Conservation (phyloP, 2,113 vertebrate species). For the Lethenteron camtschaticum region DNA sequence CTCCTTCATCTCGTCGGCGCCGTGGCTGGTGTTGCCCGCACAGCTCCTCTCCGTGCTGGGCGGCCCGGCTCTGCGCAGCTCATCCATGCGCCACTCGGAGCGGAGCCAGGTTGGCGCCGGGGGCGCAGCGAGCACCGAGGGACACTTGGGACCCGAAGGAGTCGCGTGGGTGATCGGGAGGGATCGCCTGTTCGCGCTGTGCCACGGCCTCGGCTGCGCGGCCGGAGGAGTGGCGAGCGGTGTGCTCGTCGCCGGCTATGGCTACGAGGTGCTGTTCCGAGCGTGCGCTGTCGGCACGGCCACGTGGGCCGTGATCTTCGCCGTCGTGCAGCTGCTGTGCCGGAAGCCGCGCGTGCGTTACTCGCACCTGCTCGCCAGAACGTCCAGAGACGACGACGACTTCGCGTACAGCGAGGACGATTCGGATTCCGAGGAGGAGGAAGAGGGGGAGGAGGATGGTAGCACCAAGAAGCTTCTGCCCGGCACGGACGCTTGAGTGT, state of each 20-base stretch:
- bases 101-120: neutral
- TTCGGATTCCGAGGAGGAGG: too few species aligned
- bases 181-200: neutral
- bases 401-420: too few species aligned
- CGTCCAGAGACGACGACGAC: too few species aligned
- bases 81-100: neutral
- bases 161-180: neutral
- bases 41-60: conserved; percentile 3
- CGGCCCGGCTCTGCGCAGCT: neutral
- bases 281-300: too few species aligned
- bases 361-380: too few species aligned
- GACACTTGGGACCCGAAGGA: too few species aligned
- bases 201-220: neutral
- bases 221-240: neutral
- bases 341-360: too few species aligned
- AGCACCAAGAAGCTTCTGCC: too few species aligned
- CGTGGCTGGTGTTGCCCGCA: neutral
- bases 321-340: too few species aligned
- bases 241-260: neutral
- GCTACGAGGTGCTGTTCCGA: neutral
- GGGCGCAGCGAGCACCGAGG: neutral
- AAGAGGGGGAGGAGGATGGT: too few species aligned
- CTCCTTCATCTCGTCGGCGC: neutral
- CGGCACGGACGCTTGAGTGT: too few species aligned
- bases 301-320: too few species aligned